Percentiles rank a stretch among this genome's conserved stretches.
Conservation (phyloP, 2,797 vertebrate genomes). For the Micrastur ruficollis region DNA sequence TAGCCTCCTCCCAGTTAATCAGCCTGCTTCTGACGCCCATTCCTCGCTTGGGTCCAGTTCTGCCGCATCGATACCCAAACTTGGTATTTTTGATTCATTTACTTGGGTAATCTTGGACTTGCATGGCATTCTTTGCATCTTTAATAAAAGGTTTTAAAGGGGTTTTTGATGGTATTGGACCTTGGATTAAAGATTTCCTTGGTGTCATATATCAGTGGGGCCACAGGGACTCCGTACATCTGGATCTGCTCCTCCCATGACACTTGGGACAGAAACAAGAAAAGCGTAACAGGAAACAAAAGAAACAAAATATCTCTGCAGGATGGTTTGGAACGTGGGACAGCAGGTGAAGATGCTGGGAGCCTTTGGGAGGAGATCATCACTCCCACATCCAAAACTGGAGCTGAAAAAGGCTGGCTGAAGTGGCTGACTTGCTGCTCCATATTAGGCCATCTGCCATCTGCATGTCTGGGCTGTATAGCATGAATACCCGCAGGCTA, state of each 20-base stretch:
- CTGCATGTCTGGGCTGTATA: not conserved
- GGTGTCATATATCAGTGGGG: not conserved
- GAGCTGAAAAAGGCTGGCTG: not conserved
- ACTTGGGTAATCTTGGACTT: not conserved
- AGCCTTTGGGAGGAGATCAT: not conserved
- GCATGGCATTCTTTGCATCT: not conserved
- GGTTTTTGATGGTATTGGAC: not conserved
- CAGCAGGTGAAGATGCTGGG: not conserved
- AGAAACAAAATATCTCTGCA: not conserved
- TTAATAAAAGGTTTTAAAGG: not conserved
- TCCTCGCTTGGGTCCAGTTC: not conserved
- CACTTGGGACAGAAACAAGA: not conserved
- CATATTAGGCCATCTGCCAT: not conserved
- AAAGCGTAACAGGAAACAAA: not conserved
- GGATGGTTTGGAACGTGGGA: not conserved
- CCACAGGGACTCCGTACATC: not conserved
- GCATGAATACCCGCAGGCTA: not conserved
- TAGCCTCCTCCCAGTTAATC: not conserved
- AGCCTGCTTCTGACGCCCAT: not conserved
- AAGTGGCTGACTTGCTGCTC: not conserved
- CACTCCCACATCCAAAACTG: not conserved
- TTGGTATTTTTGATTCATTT: not conserved
- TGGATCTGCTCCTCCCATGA: not conserved
- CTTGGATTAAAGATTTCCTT: not conserved
- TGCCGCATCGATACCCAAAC: not conserved